Base-by-base conservation (phyloP, 2,888 invertebrate genomes). In the Daptonema setosum region DNA sequence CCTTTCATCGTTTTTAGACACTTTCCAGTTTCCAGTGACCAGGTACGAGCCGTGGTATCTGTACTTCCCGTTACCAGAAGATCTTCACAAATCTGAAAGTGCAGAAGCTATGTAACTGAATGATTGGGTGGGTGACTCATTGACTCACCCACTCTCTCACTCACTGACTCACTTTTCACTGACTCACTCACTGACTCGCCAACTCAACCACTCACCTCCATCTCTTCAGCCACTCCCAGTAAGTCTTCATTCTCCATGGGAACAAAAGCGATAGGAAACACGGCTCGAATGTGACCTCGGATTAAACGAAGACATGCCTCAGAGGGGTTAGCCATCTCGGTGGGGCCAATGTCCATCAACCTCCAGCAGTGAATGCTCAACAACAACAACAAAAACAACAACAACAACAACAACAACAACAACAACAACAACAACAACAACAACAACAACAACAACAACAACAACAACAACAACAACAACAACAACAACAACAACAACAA, bases 211-310 rank as follows among this genome's bases (percentile, higher is more conserved):
- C 45, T 26, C 14, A 50, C 50, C 26, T 50, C 50, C 26, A 50
- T 28, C 26, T 50, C 50, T 20, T 50, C 50, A 5, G 26, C 50
- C 2, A 50, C 26, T 3, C 26, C 29, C n/a, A 52, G 28, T n/a
- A n/a, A 5, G 30, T 52, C 20, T 67, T 72, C 28, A 66, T 61
- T 2, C 74, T 67, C 58, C 71, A 67, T 75, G 75, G 76, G 56
- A 43, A 76, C 72, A 63, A 74, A 75, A 50, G 75, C 70, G 53
- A 76, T 63, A 1, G 76, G 75, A 61, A 73, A 75, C 2, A 76
- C 74, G 1, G 73, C 75, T 70, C 54, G 68, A 69, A 30, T 50
- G 28, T 56, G 56, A 8, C 56, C 56, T n/a, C 52, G 22, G 35
- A 56, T 51, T n/a, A 51, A 3, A 2, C 56, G 50, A 22, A 56